Base-by-base conservation (phyloP, 2,888 invertebrate genomes). In the Sesia apiformis region DNA sequence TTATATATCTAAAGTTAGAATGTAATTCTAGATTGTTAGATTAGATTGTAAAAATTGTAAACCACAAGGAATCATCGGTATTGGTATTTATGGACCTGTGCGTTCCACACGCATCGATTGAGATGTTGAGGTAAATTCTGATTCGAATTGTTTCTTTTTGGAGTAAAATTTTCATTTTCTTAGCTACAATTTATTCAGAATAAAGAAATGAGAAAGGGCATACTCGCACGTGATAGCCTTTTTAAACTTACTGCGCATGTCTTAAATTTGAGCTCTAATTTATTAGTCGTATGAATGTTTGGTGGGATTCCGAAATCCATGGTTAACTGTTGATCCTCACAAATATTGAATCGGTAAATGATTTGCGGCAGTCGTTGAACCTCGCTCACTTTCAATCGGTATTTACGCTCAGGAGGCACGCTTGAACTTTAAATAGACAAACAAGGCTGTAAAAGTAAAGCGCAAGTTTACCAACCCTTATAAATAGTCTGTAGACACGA, bases 1-100 rank as follows among this genome's bases (percentile, higher is more conserved):
- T 84, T 84, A 79, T 81, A 84, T 85, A 39, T 86, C 88, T 89
- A 89, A 87, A 88, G 84, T 89, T 89, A 89, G 88, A 85, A 82
- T 84, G 82, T 83, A 81, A n/a, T n/a, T n/a, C n/a, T n/a, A n/a
- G n/a, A n/a, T n/a, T n/a, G n/a, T n/a, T n/a, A n/a, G n/a, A n/a
- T n/a, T n/a, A n/a, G n/a, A n/a, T n/a, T n/a, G n/a, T n/a, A n/a
- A n/a, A 84, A 85, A 86, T 85, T 84, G 86, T 88, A 84, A 87
- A 89, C 84, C 79, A 75, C 75, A 74, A 74, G 75, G 77, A 81
- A 81, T 81, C 81, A 79, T 78, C 78, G 71, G 69, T 69, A 69
- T 76, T 74, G 72, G 71, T 81, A 79, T 81, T 79, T 74, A 75
- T 72, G 71, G 76, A 74, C 61, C 69, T 58, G 66, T 74, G 68